Percentiles rank a stretch among this genome's conserved stretches.
Conservation (phyloP, 2,888 invertebrate species). For the Dryomyza anilis region DNA sequence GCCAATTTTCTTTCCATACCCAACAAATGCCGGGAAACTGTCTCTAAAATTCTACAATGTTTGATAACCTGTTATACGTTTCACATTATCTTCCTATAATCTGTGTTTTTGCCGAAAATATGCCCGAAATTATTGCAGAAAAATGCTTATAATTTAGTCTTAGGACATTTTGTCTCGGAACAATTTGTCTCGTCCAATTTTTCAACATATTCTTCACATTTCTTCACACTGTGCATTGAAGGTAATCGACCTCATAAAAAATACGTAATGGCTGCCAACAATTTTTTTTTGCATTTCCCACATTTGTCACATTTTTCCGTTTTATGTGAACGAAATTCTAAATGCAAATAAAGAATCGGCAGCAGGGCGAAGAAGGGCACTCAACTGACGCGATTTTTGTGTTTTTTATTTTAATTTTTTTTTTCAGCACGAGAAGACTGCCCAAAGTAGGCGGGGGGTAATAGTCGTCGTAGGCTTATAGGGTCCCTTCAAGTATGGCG, state of each 20-base stretch:
- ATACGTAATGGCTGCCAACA: slow-evolving; percentile 28
- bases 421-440: no score
- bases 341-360: slow-evolving; percentile 23
- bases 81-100: no score
- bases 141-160: no score
- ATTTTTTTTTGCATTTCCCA: slow-evolving; percentile 31
- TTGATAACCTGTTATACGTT: no score
- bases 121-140: no score
- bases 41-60: no score
- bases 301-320: slow-evolving; percentile 46
- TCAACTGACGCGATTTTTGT: background rate
- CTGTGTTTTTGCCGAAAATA: no score
- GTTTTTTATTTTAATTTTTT: background rate
- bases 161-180: background rate
- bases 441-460: no score
- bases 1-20: no score
- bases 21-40: no score
- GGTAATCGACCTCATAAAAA: slow-evolving; percentile 29
- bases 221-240: slow-evolving; percentile 1
- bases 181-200: background rate
- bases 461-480: no score
- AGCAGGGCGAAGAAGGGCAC: background rate
- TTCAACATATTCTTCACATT: background rate
- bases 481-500: no score
- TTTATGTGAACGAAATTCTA: slow-evolving; percentile 36